A percentile compares a stretch with the other conserved stretches of the same genome.
Evolutionary conservation across 2,797 vertebrate species (phyloP).

Genomic region (Notoglanidium macrostoma): DNA sequence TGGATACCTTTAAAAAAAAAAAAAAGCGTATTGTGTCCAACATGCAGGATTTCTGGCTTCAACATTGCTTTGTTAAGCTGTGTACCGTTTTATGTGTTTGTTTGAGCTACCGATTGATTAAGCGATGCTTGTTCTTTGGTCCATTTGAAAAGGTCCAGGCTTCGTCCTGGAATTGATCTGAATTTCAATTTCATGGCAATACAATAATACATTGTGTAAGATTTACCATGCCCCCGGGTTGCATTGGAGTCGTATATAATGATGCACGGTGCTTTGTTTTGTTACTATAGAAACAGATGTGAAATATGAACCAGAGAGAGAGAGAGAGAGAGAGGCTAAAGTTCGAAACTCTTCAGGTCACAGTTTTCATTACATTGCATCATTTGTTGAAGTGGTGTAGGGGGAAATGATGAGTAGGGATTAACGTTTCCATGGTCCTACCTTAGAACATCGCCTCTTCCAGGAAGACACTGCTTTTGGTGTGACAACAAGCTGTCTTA

Average conservation of each 20-base stretch:
- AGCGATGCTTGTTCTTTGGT: constrained; percentile 23
- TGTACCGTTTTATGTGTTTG: background rate
- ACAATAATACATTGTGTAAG: constrained; percentile 32
- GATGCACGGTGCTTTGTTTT: constrained; percentile 33
- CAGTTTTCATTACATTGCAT: constrained; percentile 41
- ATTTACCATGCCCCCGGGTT: background rate
- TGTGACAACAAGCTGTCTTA: constrained; percentile 39
- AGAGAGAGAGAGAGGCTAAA: background rate
- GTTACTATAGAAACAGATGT: constrained; percentile 51
- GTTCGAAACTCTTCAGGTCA: constrained; percentile 26
- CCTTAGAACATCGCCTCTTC: constrained; percentile 1
- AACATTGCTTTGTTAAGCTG: background rate
- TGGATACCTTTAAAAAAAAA: background rate
- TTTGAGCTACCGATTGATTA: background rate
- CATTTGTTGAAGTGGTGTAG: constrained; percentile 19
- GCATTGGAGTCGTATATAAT: constrained; percentile 12
- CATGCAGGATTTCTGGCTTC: background rate
- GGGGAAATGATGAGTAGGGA: background rate
- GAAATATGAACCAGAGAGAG: background rate
- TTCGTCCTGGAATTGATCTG: constrained; percentile 25
- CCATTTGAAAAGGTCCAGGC: constrained; percentile 1
- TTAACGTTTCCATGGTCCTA: constrained; percentile 4
- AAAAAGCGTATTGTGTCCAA: background rate
- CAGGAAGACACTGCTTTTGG: constrained; percentile 13
- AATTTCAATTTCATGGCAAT: constrained; percentile 34